Conservation (phyloP, 2,797 vertebrate species). For the Platyrinchus mystaceus region DNA sequence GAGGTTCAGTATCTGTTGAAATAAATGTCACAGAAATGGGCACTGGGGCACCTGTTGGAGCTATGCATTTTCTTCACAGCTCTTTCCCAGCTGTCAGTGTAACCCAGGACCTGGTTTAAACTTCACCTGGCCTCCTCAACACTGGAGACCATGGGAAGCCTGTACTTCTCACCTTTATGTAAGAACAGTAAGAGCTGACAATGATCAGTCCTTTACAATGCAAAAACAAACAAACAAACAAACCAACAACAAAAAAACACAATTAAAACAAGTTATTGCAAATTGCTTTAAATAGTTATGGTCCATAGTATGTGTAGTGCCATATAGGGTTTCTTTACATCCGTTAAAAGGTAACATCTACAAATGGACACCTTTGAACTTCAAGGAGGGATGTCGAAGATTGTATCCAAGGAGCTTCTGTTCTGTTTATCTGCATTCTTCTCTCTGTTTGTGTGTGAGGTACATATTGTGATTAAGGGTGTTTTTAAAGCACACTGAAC, state of each 20-base stretch:
- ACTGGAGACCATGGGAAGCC: background rate
- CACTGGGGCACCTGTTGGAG: background rate
- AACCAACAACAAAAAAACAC: background rate
- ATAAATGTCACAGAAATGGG: background rate
- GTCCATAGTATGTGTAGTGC: too few relatives aligned
- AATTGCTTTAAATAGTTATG: background rate
- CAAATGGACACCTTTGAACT: background rate
- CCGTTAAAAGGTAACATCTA: background rate
- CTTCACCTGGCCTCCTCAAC: background rate
- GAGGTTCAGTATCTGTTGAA: slow-evolving; percentile 86
- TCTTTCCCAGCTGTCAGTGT: background rate
- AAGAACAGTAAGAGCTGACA: background rate
- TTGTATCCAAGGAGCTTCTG: background rate
- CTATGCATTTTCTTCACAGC: background rate
- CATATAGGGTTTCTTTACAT: too few relatives aligned
- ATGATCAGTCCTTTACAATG: background rate
- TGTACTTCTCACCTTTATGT: background rate
- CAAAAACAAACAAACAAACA: background rate
- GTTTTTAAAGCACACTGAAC: background rate
- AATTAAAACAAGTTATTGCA: background rate
- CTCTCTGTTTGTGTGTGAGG: background rate
- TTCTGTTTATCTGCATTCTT: background rate
- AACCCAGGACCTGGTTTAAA: background rate
- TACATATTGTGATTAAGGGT: background rate
- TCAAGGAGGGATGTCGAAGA: background rate